A percentile compares a stretch with the other conserved stretches of the same genome.
Evolutionary conservation across 2,797 vertebrate species (phyloP).

Genomic region (Catamblyrhynchus diadema): DNA sequence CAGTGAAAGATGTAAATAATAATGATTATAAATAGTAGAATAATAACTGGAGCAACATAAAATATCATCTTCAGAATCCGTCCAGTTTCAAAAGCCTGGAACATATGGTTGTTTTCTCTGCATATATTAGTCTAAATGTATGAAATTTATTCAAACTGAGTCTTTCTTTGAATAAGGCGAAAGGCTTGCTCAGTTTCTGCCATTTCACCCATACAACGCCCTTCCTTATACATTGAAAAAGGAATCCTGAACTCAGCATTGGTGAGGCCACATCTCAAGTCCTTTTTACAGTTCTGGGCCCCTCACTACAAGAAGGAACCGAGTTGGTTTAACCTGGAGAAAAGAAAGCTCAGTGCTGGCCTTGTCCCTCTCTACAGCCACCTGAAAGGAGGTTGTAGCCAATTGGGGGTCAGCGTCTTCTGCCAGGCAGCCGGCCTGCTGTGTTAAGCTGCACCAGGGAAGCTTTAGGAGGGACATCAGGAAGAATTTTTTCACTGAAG

Average conservation of each 20-base stretch:
- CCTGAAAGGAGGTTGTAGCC: not conserved
- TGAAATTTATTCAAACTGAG: not conserved
- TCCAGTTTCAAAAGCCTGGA: not conserved
- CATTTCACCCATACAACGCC: not conserved
- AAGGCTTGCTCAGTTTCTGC: not conserved
- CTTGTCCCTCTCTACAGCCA: too few species aligned
- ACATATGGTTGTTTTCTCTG: not conserved
- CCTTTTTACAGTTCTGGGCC: not conserved
- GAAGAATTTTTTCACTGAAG: not conserved
- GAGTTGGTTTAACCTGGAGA: not conserved
- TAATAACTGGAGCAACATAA: not conserved
- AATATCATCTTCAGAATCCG: not conserved
- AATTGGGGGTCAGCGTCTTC: not conserved
- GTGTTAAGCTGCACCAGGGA: not conserved
- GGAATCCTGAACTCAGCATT: too few species aligned
- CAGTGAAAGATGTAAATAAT: accelerated
- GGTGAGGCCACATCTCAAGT: not conserved
- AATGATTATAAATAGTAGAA: not conserved
- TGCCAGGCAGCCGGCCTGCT: not conserved
- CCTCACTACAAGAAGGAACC: not conserved
- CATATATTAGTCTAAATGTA: not conserved
- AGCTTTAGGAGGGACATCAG: not conserved
- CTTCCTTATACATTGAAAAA: not conserved
- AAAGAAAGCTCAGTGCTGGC: not conserved
- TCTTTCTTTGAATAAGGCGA: not conserved